Evolutionary conservation across 2,888 invertebrate species (phyloP).

Genomic region (Aspidiotus rigidus): DNA sequence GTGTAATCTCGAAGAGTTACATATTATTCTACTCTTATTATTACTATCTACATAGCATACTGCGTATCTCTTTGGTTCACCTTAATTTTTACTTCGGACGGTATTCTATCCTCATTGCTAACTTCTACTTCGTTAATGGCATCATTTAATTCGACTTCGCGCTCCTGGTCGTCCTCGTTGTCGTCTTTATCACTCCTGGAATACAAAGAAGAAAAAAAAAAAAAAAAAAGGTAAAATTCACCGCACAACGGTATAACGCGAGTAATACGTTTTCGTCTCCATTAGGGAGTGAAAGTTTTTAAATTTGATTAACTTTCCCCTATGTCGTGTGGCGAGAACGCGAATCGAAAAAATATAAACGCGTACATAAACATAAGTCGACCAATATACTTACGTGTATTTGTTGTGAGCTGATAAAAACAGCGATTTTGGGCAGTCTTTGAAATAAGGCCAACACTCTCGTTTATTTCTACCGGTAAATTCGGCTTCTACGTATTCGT

Average conservation of each 20-base stretch:
- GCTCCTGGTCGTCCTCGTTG: constrained; percentile 2
- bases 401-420: constrained; percentile 52
- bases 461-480: constrained; percentile 60
- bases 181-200: not conserved
- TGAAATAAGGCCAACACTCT: constrained; percentile 78
- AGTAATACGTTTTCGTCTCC: not conserved
- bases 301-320: not conserved
- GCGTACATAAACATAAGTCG: not conserved
- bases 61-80: constrained; percentile 24
- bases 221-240: not conserved
- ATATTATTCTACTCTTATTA: no score
- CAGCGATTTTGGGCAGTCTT: constrained; percentile 70
- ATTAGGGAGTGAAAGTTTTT: not conserved
- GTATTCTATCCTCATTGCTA: not conserved
- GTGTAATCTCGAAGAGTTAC: no score
- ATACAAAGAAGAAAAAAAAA: not conserved
- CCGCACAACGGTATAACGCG: not conserved
- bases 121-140: not conserved
- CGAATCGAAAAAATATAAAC: no score
- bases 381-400: constrained; percentile 18
- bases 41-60: constrained; percentile 18
- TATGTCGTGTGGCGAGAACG: no score
- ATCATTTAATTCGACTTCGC: not conserved
- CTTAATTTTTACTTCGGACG: constrained; percentile 15
- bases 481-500: constrained; percentile 73